Percentiles rank a stretch among this genome's conserved stretches.
Conservation (phyloP, 2,888 invertebrate species). For the Pandemis heparana region DNA sequence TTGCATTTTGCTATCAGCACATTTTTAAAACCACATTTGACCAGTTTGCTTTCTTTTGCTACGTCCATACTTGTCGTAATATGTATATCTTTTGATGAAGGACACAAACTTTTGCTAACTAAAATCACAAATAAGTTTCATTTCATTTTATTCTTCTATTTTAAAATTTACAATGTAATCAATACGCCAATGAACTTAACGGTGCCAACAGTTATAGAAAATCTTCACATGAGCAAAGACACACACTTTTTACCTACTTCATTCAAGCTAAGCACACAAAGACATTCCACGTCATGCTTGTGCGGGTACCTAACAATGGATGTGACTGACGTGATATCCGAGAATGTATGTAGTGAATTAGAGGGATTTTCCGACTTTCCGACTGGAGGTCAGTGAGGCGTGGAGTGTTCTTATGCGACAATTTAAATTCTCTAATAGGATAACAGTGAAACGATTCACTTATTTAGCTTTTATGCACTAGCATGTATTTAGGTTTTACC, state of each 20-base stretch:
- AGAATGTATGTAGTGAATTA: slow-evolving; percentile 22
- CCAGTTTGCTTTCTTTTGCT: too few species aligned
- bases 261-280: slow-evolving; percentile 12
- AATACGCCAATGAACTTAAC: background rate
- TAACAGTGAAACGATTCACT: background rate
- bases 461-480: background rate
- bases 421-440: background rate
- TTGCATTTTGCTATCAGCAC: background rate
- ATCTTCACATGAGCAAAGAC: slow-evolving; percentile 12
- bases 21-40: background rate
- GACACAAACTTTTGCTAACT: too few species aligned
- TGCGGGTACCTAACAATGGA: slow-evolving; percentile 23
- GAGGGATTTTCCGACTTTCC: slow-evolving; percentile 18
- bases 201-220: background rate
- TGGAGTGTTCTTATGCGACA: background rate
- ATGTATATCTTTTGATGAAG: too few species aligned
- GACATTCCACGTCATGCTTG: slow-evolving; percentile 26
- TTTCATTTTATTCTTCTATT: too few species aligned
- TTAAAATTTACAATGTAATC: background rate
- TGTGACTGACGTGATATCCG: slow-evolving; percentile 17
- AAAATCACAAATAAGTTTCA: too few species aligned
- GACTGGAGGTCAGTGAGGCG: slow-evolving; percentile 11
- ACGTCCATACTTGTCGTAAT: too few species aligned
- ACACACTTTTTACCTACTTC: slow-evolving; percentile 13
- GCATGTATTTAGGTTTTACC: too few species aligned